These are phyloP conservation scores for Dichetophora obliterata DNA, from an alignment of 2,888 invertebrate genomes.

Conservation along the genomic window DNA sequence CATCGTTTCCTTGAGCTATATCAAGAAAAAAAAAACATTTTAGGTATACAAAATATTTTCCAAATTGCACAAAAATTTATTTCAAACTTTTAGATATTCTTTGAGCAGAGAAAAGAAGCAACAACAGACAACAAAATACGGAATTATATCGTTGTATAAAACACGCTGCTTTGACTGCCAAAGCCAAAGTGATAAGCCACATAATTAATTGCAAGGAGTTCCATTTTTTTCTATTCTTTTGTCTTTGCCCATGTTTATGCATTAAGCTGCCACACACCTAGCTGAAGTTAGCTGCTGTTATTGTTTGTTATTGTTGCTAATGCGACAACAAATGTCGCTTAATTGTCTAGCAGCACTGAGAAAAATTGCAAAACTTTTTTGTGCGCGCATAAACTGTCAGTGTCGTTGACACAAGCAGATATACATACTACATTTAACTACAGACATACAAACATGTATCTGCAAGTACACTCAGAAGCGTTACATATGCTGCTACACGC, in stretches of 20 bases:
- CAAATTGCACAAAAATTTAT: background rate
- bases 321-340: conserved; percentile 48
- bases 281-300: conserved; percentile 27
- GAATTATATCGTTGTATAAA: background rate
- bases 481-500: background rate
- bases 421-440: background rate
- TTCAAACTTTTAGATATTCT: background rate
- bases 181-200: conserved; percentile 40
- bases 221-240: background rate
- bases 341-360: conserved; percentile 26
- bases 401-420: conserved; percentile 18
- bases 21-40: background rate
- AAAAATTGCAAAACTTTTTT: conserved; percentile 8
- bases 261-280: conserved; percentile 41
- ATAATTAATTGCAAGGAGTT: conserved; percentile 35
- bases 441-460: background rate
- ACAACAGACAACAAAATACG: background rate
- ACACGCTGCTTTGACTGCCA: background rate
- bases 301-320: conserved; percentile 43
- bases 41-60: background rate
- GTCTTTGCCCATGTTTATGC: background rate
- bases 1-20: background rate
- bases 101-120: background rate
- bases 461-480: background rate
- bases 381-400: conserved; percentile 28